Evolutionary conservation across 2,888 invertebrate genomes (phyloP).

Genomic region (Neelides folsomi): DNA sequence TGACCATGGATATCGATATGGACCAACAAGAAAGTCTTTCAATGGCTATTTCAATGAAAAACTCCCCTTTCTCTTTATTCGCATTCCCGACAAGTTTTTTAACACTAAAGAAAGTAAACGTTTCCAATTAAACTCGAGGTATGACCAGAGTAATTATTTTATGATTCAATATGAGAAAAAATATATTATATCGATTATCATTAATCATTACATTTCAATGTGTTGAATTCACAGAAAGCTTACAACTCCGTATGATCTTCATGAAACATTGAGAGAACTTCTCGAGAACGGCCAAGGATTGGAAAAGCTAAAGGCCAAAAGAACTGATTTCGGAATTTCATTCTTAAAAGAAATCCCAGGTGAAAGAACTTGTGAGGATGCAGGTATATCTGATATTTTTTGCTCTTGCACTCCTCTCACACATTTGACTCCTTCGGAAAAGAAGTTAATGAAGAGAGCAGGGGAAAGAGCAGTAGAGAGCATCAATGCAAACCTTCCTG

Average conservation of each 20-base stretch:
- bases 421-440: slow-evolving; percentile 1
- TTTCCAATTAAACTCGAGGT: slow-evolving; percentile 10
- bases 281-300: slow-evolving; percentile 6
- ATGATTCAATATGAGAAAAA: neutral
- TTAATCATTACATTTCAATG: neutral
- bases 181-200: neutral
- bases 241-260: slow-evolving; percentile 10
- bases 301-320: neutral
- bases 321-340: slow-evolving; percentile 2
- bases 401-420: slow-evolving; percentile 10
- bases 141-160: neutral
- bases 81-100: slow-evolving; percentile 49
- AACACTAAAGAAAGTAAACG: slow-evolving; percentile 1
- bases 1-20: slow-evolving; percentile 66
- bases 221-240: slow-evolving; percentile 9
- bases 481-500: slow-evolving; percentile 4
- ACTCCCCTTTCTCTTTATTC: slow-evolving; percentile 56
- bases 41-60: slow-evolving; percentile 65
- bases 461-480: neutral
- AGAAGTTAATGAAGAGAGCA: neutral
- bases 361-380: slow-evolving; percentile 5
- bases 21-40: slow-evolving; percentile 50
- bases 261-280: slow-evolving; percentile 9
- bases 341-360: slow-evolving; percentile 5
- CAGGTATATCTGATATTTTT: slow-evolving; percentile 10